Base-by-base conservation (phyloP, 2,888 invertebrate genomes). In the Catocala sponsa region DNA sequence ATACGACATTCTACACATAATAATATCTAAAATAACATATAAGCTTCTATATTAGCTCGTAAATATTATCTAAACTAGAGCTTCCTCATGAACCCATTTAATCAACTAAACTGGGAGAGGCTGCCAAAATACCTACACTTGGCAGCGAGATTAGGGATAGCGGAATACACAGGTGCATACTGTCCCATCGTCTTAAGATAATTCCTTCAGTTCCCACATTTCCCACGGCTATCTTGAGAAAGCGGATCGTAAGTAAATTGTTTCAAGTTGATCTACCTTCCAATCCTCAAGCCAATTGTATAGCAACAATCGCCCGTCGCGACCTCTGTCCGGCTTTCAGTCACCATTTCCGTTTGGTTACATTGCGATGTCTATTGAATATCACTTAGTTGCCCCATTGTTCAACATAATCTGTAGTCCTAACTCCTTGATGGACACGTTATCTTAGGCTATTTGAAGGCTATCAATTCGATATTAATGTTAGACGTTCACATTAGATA, bases 251-350 rank as follows among this genome's bases (percentile, higher is more conserved):
- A 10, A 46, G 9, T 46, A 6, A 47, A 13, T 25, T 25, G 25
- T 5, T 58, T 44, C 13, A 33, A 13, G 10, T 50, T 33, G 11
- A 46, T 12, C 13, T 33, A 5, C 10, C 2, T 41, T 10, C 46
- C 9, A 51, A 46, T 25, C 12, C 12, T 48, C 25, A 38, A 5
- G 48, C 4, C 55, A 55, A 46, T 44, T 25, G 43, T 44, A 38
- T 46, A 7, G 13, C 44, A 46, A 25, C 38, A 46, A 32, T 41
- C 11, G 44, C 5, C 25, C n/a, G 1, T 42, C 9, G 12, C 32
- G n/a, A 32, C 48, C 48, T 42, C 32, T 41, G 38, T 51, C 46
- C 13, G 38, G 46, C 58, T 57, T 38, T 57, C 25, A 44, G 57
- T 12, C 11, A 38, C 12, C 5, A 38, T 50, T 44, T 32, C 46